Evolutionary conservation across 2,113 vertebrate genomes (phyloP).

Genomic region (Oreamnos americanus): DNA sequence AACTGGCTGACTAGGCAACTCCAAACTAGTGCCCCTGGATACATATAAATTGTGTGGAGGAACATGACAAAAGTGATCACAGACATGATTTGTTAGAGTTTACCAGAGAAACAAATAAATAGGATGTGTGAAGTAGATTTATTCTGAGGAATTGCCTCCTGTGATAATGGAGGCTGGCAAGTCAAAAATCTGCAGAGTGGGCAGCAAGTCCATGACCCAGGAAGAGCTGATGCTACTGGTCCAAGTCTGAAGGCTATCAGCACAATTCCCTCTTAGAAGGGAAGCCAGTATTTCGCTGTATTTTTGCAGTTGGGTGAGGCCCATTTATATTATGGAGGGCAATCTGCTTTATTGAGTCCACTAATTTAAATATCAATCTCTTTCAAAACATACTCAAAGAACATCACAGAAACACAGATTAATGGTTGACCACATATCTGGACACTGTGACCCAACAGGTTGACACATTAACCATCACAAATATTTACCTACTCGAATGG

Average conservation of each 20-base stretch:
- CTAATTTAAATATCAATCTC: neutral
- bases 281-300: neutral
- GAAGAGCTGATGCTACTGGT: neutral
- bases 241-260: neutral
- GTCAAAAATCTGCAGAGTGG: neutral
- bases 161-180: neutral
- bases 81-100: neutral
- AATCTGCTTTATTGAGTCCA: neutral
- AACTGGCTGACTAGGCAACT: neutral
- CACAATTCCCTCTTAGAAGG: neutral
- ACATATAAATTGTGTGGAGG: neutral
- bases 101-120: neutral
- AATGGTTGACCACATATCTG: neutral
- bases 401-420: neutral
- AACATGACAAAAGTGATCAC: neutral
- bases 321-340: neutral
- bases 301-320: neutral
- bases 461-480: neutral
- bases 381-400: neutral
- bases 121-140: neutral
- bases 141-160: neutral
- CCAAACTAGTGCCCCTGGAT: too few species aligned
- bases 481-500: neutral
- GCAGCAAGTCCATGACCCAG: neutral
- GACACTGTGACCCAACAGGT: neutral